These are phyloP conservation scores for Porites lutea DNA, from an alignment of 64 coral and sea anemone species.

Conservation along the genomic window DNA sequence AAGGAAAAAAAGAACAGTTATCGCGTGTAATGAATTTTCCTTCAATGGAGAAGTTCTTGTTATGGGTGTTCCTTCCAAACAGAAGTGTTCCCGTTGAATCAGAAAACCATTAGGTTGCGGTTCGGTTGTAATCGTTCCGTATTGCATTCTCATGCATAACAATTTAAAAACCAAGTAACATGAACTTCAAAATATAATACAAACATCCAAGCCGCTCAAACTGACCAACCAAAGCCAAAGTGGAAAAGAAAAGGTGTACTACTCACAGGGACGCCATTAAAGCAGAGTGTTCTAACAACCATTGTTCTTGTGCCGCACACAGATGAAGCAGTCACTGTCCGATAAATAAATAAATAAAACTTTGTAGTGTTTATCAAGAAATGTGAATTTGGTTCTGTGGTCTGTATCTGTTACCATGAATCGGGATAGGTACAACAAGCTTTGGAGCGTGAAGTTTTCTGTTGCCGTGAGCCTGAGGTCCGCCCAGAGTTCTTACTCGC, in stretches of 20 bases:
- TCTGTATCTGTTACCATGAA: conserved; percentile 92
- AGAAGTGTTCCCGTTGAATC: no score
- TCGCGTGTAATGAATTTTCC: neutral
- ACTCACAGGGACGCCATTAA: neutral
- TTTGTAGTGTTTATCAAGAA: conserved; percentile 38
- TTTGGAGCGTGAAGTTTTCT: conserved; percentile 84
- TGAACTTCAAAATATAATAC: neutral
- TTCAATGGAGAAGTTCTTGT: neutral
- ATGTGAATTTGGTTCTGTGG: conserved; percentile 82
- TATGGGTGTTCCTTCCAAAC: neutral
- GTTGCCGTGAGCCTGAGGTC: conserved; percentile 54
- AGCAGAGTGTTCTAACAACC: no score
- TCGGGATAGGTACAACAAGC: conserved; percentile 98
- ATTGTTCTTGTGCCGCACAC: neutral
- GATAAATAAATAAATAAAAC: conserved; percentile 44
- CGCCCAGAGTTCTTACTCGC: conserved; percentile 80
- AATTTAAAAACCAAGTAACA: neutral
- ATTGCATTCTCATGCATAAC: neutral
- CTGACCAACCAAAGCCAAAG: neutral
- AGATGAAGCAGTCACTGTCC: neutral
- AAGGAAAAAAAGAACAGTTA: neutral
- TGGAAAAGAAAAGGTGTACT: neutral
- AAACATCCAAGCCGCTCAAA: neutral
- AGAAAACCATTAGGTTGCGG: neutral
- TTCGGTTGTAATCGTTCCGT: no score